Percentiles rank a stretch among this genome's conserved stretches.
These are phyloP conservation scores for Phaenicophaeus curvirostris DNA, from an alignment of 2,797 vertebrate species.

Conservation along the genomic window DNA sequence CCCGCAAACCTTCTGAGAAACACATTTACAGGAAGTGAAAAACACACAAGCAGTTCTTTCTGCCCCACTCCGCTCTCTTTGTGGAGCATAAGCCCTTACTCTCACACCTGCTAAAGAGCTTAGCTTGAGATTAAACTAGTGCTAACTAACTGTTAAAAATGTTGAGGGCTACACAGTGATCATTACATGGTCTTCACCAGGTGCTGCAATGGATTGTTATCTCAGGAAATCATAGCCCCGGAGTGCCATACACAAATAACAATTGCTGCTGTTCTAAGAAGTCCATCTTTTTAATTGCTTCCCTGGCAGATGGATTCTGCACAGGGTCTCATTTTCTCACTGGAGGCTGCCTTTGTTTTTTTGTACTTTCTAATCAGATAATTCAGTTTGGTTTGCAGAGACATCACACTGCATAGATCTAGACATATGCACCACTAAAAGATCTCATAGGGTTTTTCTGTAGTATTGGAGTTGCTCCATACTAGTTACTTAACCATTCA, in stretches of 20 bases:
- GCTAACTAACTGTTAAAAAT: neutral
- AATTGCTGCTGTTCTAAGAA: constrained; percentile 34
- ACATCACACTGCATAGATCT: neutral
- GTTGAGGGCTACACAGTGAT: neutral
- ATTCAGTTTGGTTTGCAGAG: neutral
- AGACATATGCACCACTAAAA: neutral
- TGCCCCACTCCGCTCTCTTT: neutral
- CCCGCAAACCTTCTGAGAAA: constrained; percentile 32
- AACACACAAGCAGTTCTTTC: neutral
- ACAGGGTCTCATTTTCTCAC: constrained; percentile 19
- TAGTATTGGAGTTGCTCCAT: neutral
- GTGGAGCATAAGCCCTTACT: neutral
- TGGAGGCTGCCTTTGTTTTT: constrained; percentile 29
- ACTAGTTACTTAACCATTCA: neutral
- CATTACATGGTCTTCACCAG: neutral
- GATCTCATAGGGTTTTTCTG: neutral
- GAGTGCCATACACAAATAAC: neutral
- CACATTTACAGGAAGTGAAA: neutral
- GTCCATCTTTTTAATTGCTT: constrained; percentile 24
- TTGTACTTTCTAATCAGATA: neutral
- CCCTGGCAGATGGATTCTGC: constrained; percentile 20
- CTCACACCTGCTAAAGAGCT: neutral
- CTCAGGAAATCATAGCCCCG: neutral
- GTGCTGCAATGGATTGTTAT: neutral
- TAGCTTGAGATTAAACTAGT: neutral